These are phyloP conservation scores for Oceanites oceanicus DNA, from an alignment of 2,113 vertebrate species.

Conservation along the genomic window DNA sequence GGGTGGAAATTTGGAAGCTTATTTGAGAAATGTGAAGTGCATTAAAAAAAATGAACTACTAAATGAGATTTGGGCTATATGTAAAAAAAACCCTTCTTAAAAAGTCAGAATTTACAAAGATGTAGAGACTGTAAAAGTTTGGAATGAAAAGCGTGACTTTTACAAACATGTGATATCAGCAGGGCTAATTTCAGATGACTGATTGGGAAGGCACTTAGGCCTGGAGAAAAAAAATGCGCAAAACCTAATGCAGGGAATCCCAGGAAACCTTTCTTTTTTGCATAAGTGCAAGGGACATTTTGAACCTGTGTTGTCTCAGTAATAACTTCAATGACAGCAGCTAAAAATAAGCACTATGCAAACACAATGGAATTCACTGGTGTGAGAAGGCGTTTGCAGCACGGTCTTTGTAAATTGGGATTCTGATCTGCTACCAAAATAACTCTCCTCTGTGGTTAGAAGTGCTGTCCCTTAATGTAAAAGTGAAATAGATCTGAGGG, in stretches of 20 bases:
- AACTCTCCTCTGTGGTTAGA: not conserved
- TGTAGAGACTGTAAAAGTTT: not conserved
- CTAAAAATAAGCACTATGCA: constrained; percentile 3
- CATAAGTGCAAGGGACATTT: not conserved
- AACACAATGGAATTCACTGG: not conserved
- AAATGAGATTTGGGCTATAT: not conserved
- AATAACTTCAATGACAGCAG: constrained; percentile 1
- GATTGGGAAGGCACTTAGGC: not conserved
- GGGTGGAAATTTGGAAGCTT: not conserved
- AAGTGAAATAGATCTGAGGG: not conserved
- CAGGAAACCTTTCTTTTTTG: not conserved
- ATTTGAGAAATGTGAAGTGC: not conserved
- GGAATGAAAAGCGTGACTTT: not conserved
- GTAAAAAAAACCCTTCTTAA: not conserved
- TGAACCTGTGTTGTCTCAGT: not conserved
- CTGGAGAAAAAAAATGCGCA: not conserved
- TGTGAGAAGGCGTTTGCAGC: not conserved
- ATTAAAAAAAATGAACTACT: constrained; percentile 9
- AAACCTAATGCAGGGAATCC: not conserved
- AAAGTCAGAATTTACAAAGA: not conserved
- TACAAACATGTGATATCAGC: not conserved
- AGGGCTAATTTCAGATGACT: not conserved
- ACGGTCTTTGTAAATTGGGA: not conserved
- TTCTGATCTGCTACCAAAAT: constrained; percentile 5
- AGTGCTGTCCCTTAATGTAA: not conserved